A percentile compares a stretch with the other conserved stretches of the same genome.
These are phyloP conservation scores for Scaptodrosophila latifasciaeformis DNA, from an alignment of 2,888 invertebrate species.

Conservation along the genomic window DNA sequence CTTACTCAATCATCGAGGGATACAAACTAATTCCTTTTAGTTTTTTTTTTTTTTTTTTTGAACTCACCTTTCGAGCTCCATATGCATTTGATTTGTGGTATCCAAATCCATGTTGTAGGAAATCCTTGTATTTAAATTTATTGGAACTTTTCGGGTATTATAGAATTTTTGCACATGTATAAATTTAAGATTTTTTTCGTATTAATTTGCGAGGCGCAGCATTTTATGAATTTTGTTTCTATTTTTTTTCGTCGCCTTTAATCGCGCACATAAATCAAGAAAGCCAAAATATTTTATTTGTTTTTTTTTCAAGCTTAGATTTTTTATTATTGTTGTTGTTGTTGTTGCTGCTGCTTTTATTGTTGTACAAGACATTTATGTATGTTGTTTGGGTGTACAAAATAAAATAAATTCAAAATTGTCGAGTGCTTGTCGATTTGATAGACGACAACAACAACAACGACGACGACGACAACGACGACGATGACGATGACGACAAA, in stretches of 20 bases:
- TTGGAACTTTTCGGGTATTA: conserved; percentile 26
- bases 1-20: no score
- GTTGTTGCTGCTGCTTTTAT: not conserved
- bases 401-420: no score
- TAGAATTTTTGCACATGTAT: conserved; percentile 13
- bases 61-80: conserved; percentile 64
- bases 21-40: no score
- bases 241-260: conserved; percentile 44
- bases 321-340: conserved; percentile 11
- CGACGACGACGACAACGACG: no score
- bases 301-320: conserved; percentile 21
- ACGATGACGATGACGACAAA: no score
- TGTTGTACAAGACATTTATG: not conserved
- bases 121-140: conserved; percentile 23
- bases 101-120: conserved; percentile 59
- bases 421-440: conserved; percentile 27
- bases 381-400: conserved; percentile 6
- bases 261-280: conserved; percentile 58
- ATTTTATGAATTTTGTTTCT: conserved; percentile 23
- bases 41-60: not conserved
- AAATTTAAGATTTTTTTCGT: not conserved
- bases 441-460: no score
- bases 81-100: conserved; percentile 51
- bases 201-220: conserved; percentile 2
- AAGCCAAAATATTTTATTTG: conserved; percentile 14